Percentiles rank a stretch among this genome's conserved stretches.
phyloP scores from a whole-genome alignment of 2,797 vertebrate genomes.

The Anas bernieri region DNA sequence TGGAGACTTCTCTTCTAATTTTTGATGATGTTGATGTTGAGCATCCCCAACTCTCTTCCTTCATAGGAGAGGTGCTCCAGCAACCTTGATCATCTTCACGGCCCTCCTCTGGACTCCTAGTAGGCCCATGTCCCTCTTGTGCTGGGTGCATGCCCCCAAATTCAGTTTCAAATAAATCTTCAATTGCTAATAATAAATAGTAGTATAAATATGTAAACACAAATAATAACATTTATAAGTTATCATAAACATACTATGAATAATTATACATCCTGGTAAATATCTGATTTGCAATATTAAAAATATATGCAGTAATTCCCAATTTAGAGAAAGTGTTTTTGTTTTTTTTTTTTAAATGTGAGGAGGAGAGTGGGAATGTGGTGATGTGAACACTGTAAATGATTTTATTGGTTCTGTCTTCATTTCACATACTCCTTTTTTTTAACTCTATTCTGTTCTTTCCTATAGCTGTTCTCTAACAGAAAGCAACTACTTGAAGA shows the following conservation, averaged over 20 bases:
- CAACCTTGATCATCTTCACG: too few relatives aligned
- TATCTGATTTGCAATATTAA: not conserved
- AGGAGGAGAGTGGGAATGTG: not conserved
- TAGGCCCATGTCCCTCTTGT: too few relatives aligned
- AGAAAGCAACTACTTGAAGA: not conserved
- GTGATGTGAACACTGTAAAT: not conserved
- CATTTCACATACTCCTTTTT: not conserved
- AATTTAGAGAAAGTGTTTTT: not conserved
- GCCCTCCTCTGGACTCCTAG: too few relatives aligned
- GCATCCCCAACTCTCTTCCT: too few relatives aligned
- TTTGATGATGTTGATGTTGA: too few relatives aligned
- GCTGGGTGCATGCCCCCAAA: too few relatives aligned
- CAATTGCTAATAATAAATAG: too few relatives aligned
- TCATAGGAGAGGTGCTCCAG: too few relatives aligned
- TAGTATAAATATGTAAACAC: too few relatives aligned
- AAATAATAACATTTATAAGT: too few relatives aligned
- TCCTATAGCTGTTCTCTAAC: conserved; percentile 26
- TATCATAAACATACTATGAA: not conserved
- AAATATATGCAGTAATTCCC: not conserved
- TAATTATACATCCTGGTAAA: not conserved
- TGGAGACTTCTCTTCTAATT: too few relatives aligned
- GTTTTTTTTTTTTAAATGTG: not conserved
- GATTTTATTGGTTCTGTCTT: not conserved
- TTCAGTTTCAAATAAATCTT: too few relatives aligned
- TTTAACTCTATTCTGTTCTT: not conserved